phyloP scores from a whole-genome alignment of 2,797 vertebrate species.

The Brotula barbata region DNA sequence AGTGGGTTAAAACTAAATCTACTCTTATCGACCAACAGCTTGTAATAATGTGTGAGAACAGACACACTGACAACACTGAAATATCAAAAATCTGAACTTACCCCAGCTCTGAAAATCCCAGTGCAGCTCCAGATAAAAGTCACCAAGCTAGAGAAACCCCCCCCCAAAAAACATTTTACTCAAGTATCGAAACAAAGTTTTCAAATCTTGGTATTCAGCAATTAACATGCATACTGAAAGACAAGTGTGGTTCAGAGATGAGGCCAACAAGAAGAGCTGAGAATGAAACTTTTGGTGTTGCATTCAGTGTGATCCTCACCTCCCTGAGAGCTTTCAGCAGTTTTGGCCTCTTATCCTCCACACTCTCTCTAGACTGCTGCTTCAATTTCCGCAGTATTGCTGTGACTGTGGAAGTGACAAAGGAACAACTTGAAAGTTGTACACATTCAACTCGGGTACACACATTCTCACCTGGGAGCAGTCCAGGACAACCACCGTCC shows the following conservation, averaged over 20 bases:
- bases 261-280: too few relatives aligned
- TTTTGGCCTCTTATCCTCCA: slow-evolving; percentile 95
- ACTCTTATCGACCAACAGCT: not conserved
- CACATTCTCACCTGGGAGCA: not conserved
- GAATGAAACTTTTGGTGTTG: not conserved
- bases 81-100: slow-evolving; percentile 72
- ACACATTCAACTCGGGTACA: not conserved
- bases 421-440: not conserved
- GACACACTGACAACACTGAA: not conserved
- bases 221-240: slow-evolving; percentile 13
- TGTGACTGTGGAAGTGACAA: slow-evolving; percentile 80
- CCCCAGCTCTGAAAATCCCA: slow-evolving; percentile 99
- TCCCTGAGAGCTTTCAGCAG: slow-evolving; percentile 94
- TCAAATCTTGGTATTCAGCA: slow-evolving; percentile 17
- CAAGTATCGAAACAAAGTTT: not conserved
- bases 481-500: not conserved
- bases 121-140: slow-evolving; percentile 97
- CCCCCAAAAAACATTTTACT: slow-evolving; percentile 25
- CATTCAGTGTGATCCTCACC: slow-evolving; percentile 74
- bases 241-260: not conserved
- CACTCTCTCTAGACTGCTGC: slow-evolving; percentile 96
- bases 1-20: not conserved
- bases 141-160: slow-evolving; percentile 87
- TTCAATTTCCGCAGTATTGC: slow-evolving; percentile 94
- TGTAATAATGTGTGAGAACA: not conserved